Conservation (phyloP, 2,113 vertebrate genomes). For the Ptilonorhynchus violaceus region DNA sequence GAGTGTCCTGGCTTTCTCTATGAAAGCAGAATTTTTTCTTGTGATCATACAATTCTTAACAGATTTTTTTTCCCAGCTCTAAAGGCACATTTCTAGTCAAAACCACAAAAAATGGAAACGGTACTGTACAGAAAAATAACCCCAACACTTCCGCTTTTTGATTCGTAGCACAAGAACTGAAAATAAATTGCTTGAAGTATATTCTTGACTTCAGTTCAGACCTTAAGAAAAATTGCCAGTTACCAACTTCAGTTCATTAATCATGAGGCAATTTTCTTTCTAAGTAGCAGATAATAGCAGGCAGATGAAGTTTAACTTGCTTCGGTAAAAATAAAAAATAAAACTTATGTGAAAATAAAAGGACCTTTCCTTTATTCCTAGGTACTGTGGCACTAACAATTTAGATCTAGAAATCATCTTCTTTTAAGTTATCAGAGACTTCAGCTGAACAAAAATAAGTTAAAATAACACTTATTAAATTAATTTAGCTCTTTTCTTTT, state of each 20-base stretch:
- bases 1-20: neutral
- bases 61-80: neutral
- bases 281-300: neutral
- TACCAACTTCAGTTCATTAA: neutral
- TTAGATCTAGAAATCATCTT: neutral
- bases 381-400: fast-evolving
- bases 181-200: neutral
- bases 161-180: neutral
- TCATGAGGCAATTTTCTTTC: neutral
- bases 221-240: neutral
- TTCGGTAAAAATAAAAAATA: neutral
- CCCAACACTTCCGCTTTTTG: neutral
- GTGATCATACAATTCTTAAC: neutral
- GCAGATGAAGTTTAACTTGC: neutral
- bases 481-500: neutral
- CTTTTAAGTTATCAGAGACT: neutral
- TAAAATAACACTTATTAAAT: neutral
- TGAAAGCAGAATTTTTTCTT: neutral
- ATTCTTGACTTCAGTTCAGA: neutral
- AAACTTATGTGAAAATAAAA: neutral
- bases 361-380: neutral
- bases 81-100: neutral
- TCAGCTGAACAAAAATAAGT: neutral
- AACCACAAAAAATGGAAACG: neutral
- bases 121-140: neutral